phyloP scores from a whole-genome alignment of 2,113 vertebrate genomes.

The Gila orcuttii region DNA sequence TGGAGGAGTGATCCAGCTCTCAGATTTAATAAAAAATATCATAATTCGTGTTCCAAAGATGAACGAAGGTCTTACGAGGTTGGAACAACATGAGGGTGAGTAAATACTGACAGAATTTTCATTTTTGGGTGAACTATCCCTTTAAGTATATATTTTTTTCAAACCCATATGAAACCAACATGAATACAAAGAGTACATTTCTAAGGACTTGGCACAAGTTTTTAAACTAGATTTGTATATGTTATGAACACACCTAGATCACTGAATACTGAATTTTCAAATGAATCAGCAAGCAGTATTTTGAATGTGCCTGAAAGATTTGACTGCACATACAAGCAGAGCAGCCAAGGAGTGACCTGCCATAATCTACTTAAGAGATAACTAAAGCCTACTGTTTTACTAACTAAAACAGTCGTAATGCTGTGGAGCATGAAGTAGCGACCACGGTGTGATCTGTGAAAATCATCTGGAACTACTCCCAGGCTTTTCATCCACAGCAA shows the following conservation, averaged over 20 bases:
- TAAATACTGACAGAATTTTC: too few relatives aligned
- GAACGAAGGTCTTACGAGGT: too few relatives aligned
- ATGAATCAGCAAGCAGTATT: not conserved
- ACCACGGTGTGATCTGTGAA: not conserved
- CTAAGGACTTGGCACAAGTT: too few relatives aligned
- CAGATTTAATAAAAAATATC: too few relatives aligned
- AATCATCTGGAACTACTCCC: not conserved
- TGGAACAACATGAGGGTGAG: too few relatives aligned
- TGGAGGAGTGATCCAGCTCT: too few relatives aligned
- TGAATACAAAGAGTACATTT: not conserved
- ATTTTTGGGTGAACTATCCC: too few relatives aligned
- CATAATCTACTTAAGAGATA: conserved; percentile 1
- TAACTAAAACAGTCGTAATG: not conserved
- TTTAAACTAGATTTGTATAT: not conserved
- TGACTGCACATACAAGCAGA: not conserved
- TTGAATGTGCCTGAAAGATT: not conserved
- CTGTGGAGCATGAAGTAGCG: not conserved
- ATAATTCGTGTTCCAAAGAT: too few relatives aligned
- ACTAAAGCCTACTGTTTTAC: not conserved
- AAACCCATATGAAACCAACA: not conserved
- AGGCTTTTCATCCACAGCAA: not conserved
- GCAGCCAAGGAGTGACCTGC: not conserved
- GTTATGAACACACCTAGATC: not conserved
- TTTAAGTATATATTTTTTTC: too few relatives aligned
- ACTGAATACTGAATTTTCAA: not conserved